Evolutionary conservation across 2,888 invertebrate species (phyloP).

Genomic region (Synanthedon vespiformis): DNA sequence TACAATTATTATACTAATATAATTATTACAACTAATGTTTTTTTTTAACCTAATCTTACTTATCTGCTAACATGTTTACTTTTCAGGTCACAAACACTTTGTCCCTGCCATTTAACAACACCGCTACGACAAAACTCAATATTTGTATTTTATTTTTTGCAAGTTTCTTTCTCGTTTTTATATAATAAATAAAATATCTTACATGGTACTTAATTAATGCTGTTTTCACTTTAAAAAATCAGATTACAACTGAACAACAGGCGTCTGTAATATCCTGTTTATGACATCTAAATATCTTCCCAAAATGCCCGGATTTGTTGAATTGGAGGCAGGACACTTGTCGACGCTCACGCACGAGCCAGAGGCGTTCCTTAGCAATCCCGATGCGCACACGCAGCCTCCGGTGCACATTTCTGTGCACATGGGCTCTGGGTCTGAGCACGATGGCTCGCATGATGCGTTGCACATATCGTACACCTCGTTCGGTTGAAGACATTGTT

Average conservation of each 20-base stretch:
- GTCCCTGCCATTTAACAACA: no score
- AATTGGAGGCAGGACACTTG: conserved; percentile 34
- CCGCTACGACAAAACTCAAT: no score
- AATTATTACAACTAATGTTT: no score
- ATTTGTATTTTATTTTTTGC: no score
- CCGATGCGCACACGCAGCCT: conserved; percentile 49
- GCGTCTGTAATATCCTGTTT: conserved; percentile 37
- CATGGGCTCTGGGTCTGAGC: conserved; percentile 45
- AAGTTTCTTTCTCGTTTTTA: no score
- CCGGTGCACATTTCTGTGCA: conserved; percentile 41
- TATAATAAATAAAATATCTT: no score
- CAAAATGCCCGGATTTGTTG: conserved; percentile 29
- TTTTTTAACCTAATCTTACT: no score
- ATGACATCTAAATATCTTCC: conserved; percentile 42
- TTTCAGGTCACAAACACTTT: no score
- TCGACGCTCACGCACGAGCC: conserved; percentile 47
- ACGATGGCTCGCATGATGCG: conserved; percentile 45
- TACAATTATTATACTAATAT: no score
- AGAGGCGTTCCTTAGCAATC: conserved; percentile 31
- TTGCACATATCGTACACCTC: conserved; percentile 51
- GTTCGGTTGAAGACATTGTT: conserved; percentile 43
- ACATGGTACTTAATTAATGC: no score
- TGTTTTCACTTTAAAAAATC: no score
- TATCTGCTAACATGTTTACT: no score
- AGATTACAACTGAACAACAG: conserved; percentile 6